Evolutionary conservation across 1,140 invertebrate species (phyloP).

Genomic region (Bombus pyrosoma): DNA sequence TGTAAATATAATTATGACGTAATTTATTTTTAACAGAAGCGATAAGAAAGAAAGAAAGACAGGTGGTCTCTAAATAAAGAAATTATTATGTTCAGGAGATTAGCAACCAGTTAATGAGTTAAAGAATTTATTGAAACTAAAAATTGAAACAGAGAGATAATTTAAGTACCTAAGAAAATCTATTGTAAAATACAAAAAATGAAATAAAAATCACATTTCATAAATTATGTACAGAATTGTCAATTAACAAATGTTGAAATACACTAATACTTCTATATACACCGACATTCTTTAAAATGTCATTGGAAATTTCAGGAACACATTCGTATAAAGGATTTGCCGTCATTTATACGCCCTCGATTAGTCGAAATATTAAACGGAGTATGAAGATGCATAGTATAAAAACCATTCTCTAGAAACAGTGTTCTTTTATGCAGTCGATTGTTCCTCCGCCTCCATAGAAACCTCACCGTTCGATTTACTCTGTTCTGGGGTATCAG

Average conservation of each 20-base stretch:
- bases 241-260: not conserved
- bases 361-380: slow-evolving; percentile 34
- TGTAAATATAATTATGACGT: not conserved
- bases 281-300: not conserved
- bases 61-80: not conserved
- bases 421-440: slow-evolving; percentile 44
- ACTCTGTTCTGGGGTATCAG: slow-evolving; percentile 44
- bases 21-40: not conserved
- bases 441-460: slow-evolving; percentile 1
- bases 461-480: slow-evolving; percentile 51
- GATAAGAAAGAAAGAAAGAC: not conserved
- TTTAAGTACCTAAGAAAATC: not conserved
- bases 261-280: not conserved
- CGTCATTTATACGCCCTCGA: slow-evolving; percentile 1
- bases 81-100: not conserved
- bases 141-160: too few species aligned
- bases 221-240: not conserved
- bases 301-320: slow-evolving; percentile 18
- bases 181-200: not conserved
- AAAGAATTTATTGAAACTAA: not conserved
- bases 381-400: slow-evolving; percentile 28
- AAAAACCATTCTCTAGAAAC: slow-evolving; percentile 45
- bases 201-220: not conserved
- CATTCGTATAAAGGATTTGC: slow-evolving; percentile 35
- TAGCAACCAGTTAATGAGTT: not conserved